Conservation (phyloP, 2,797 vertebrate genomes). For the Squalus acanthias region DNA sequence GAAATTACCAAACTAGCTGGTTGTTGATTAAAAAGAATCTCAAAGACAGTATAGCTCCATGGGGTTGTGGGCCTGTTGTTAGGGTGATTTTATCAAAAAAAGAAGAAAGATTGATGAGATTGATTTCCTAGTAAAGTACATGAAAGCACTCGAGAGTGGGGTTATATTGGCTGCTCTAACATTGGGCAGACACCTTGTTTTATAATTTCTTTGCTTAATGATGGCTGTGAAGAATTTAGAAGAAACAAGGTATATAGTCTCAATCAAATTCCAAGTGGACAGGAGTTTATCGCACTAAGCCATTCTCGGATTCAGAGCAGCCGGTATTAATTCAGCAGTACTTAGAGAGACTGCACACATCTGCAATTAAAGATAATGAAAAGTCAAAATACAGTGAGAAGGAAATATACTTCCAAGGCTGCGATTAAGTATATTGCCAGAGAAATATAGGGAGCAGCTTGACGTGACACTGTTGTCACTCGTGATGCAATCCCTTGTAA, state of each 20-base stretch:
- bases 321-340: background rate
- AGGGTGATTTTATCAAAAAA: background rate
- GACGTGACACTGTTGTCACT: background rate
- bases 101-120: background rate
- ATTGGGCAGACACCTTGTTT: background rate
- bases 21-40: background rate
- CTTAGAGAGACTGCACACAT: background rate
- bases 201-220: background rate
- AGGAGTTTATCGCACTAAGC: background rate
- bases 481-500: background rate
- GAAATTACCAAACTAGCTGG: background rate
- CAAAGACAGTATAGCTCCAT: background rate
- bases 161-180: background rate
- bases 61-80: background rate
- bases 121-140: background rate
- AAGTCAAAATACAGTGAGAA: background rate
- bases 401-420: background rate
- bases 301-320: background rate
- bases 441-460: background rate
- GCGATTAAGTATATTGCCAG: background rate
- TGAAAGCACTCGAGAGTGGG: background rate
- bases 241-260: background rate
- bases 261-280: background rate
- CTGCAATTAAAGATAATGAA: background rate
- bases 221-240: background rate